Percentiles rank a stretch among this genome's conserved stretches.
These are phyloP conservation scores for Heteropelma amictum DNA, from an alignment of 2,888 invertebrate genomes.

Conservation along the genomic window DNA sequence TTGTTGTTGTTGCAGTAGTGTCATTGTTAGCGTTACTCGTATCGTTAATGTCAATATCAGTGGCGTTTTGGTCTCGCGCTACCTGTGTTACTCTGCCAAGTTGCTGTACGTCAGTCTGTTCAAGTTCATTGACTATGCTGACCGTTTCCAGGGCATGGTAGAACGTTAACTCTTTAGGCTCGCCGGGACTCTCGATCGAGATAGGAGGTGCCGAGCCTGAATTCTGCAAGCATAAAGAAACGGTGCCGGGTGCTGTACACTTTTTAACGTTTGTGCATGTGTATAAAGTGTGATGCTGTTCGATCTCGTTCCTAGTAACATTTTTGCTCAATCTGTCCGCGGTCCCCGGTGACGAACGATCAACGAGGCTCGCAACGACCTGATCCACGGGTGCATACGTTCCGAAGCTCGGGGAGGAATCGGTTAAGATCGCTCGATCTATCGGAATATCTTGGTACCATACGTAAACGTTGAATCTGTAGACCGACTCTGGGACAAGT, in stretches of 20 bases:
- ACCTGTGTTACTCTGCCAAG: slow-evolving; percentile 72
- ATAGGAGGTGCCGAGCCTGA: slow-evolving; percentile 66
- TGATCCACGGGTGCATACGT: not conserved
- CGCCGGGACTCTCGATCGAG: slow-evolving; percentile 72
- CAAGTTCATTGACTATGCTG: slow-evolving; percentile 71
- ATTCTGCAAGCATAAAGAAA: slow-evolving; percentile 74
- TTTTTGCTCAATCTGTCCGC: not conserved
- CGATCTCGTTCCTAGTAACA: not conserved
- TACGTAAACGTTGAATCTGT: slow-evolving; percentile 57
- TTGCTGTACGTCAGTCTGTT: slow-evolving; percentile 62
- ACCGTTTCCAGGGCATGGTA: slow-evolving; percentile 74
- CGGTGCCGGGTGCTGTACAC: slow-evolving; percentile 69
- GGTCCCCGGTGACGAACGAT: slow-evolving; percentile 43
- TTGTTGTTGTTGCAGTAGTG: slow-evolving; percentile 66
- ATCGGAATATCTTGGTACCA: slow-evolving; percentile 63
- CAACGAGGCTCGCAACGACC: not conserved
- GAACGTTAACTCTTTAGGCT: slow-evolving; percentile 73
- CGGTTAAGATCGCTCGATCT: slow-evolving; percentile 64
- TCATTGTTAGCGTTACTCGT: slow-evolving; percentile 76
- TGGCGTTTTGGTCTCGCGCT: slow-evolving; percentile 65
- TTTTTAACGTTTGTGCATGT: slow-evolving; percentile 26
- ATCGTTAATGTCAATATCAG: slow-evolving; percentile 65
- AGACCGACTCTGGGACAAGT: slow-evolving; percentile 56
- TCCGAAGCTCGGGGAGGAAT: not conserved
- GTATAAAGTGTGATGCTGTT: not conserved